Evolutionary conservation across 2,888 invertebrate species (phyloP).

Genomic region (Hirtodrosophila trivittata): DNA sequence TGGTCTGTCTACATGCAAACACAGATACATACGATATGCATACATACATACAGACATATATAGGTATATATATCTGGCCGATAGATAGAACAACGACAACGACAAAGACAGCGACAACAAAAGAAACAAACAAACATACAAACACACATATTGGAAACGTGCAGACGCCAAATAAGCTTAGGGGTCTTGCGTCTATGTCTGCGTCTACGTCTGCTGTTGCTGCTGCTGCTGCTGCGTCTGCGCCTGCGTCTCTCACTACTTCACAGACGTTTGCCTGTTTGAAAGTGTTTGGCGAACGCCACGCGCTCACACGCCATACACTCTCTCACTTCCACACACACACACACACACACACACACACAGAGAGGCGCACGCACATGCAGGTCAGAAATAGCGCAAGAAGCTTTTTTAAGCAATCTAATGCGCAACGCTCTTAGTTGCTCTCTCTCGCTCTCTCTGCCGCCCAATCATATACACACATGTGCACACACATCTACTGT

Average conservation of each 20-base stretch:
- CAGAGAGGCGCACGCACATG: slow-evolving; percentile 6
- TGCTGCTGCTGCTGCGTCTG: slow-evolving; percentile 16
- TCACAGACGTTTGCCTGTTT: slow-evolving; percentile 35
- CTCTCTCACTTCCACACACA: slow-evolving; percentile 16
- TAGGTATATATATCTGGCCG: neutral
- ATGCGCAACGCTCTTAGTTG: slow-evolving; percentile 35
- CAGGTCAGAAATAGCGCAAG: slow-evolving; percentile 27
- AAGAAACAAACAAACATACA: slow-evolving; percentile 22
- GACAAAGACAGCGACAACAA: slow-evolving; percentile 34
- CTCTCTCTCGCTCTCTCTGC: slow-evolving; percentile 25
- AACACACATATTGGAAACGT: slow-evolving; percentile 30
- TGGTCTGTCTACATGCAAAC: slow-evolving; percentile 16
- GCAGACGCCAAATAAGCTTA: slow-evolving; percentile 27
- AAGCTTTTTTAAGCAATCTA: slow-evolving; percentile 54
- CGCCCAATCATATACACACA: slow-evolving; percentile 9
- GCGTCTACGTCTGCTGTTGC: neutral
- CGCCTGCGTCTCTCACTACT: slow-evolving; percentile 45
- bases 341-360: slow-evolving; percentile 9
- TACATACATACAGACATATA: neutral
- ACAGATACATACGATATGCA: neutral
- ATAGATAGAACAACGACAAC: slow-evolving; percentile 24
- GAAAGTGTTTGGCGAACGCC: slow-evolving; percentile 60
- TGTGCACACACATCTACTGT: slow-evolving; percentile 11
- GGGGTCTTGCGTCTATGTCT: slow-evolving; percentile 9
- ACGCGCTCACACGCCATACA: slow-evolving; percentile 38